Evolutionary conservation across 1,140 invertebrate species (phyloP), one percentile per base, ranked within the genome.

Genomic region (Tetranychus cinnabarinus): DNA sequence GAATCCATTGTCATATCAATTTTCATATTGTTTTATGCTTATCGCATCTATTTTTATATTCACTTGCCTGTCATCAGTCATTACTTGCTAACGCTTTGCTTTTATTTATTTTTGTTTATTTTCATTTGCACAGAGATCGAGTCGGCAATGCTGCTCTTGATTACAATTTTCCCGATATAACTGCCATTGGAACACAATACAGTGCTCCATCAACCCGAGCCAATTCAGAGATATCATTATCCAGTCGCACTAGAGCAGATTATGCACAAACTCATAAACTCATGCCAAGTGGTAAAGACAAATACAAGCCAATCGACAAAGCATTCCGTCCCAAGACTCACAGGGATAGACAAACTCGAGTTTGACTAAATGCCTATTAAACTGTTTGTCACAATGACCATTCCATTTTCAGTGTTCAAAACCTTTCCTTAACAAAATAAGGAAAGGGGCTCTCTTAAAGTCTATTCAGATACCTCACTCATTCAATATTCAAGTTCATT

Each of bases 141-240:
- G 50, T 58, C 42, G 59, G 47, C 10, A 63, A 65, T 56, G 63
- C 60, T 6, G 54, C 31, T 42, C 56, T 65, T 12, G 60, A 65
- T 56, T 47, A 59, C n/a, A 50, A 59, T 50, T 54, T 64, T n/a
- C 58, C 58, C 10, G 62, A 65, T 31, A 46, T 63, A 3, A 55
- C 58, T 15, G 42, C 57, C 13, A 59, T 59, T 31, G 57, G 36
- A 23, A 59, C 56, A 23, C 64, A 64, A 54, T 65, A 65, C 35
- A 59, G 46, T 39, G 42, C 62, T 4, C 62, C 64, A 13, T 65
- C 64, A 15, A 61, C 62, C 23, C 10, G 62, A 58, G 64, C 61
- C 48, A 65, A 65, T 56, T 63, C 62, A 13, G 64, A 65, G 42
- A 36, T 56, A 36, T 56, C 55, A 35, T 56, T 56, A 56, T 37